Percentiles rank a stretch among this genome's conserved stretches.
Conservation (phyloP, 2,888 invertebrate genomes). For the Timema podura region DNA sequence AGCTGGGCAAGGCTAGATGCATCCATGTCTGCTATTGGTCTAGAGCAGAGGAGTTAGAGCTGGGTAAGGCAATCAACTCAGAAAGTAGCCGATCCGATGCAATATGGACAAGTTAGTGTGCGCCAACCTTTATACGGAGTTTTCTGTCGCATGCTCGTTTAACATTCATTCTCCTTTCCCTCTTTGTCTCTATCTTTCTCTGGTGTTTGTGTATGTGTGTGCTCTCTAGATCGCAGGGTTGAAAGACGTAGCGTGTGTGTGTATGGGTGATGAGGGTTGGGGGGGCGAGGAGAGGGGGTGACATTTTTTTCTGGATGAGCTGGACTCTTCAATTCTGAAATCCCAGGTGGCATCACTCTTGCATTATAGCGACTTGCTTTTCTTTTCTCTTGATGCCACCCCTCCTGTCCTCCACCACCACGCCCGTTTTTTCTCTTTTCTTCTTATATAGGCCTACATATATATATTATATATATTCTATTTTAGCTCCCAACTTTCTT, state of each 20-base stretch:
- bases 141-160: constrained; percentile 24
- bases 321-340: constrained; percentile 28
- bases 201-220: no score
- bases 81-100: no score
- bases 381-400: constrained; percentile 5
- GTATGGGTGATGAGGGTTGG: constrained; percentile 15
- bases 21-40: no score
- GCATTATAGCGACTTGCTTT: constrained; percentile 23
- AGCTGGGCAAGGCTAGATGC: no score
- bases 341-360: constrained; percentile 28
- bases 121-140: no score
- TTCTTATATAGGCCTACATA: no score
- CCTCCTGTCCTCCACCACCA: constrained; percentile 25
- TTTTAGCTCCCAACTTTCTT: neutral
- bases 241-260: no score
- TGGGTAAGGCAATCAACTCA: no score
- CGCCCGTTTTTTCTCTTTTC: neutral
- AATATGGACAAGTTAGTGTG: no score
- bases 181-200: constrained; percentile 7
- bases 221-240: no score
- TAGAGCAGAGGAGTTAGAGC: no score
- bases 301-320: constrained; percentile 28
- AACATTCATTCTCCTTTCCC: constrained; percentile 22
- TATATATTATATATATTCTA: no score
- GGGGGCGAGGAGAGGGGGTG: constrained; percentile 19